Percentiles rank a stretch among this genome's conserved stretches.
Conservation (phyloP, 2,113 vertebrate genomes). For the Tenebrosternarchus preto region DNA sequence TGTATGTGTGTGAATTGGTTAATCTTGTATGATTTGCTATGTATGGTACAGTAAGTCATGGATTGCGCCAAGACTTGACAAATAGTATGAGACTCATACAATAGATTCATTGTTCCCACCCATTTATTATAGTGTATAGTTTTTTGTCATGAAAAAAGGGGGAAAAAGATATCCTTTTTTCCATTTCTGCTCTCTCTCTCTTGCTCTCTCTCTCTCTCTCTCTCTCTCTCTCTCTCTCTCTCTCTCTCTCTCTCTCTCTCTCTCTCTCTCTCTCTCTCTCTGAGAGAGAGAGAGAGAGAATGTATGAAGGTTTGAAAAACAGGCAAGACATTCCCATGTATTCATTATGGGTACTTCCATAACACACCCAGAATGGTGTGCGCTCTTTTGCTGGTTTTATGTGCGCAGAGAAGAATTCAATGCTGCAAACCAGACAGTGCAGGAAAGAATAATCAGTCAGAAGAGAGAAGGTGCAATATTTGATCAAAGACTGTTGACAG, state of each 20-base stretch:
- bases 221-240: no score
- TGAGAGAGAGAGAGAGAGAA: no score
- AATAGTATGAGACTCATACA: background rate
- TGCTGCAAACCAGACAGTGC: slow-evolving; percentile 18
- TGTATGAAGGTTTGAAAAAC: background rate
- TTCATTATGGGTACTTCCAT: slow-evolving; percentile 4
- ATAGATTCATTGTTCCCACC: background rate
- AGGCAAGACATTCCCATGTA: background rate
- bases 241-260: no score
- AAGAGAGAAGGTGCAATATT: slow-evolving; percentile 30
- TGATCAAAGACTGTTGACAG: slow-evolving; percentile 47
- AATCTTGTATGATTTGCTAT: background rate
- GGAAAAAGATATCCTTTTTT: no score
- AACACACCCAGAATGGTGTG: background rate
- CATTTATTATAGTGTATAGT: background rate
- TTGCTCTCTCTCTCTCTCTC: no score
- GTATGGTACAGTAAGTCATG: background rate
- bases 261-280: no score
- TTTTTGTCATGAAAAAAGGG: background rate
- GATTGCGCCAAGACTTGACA: slow-evolving; percentile 5
- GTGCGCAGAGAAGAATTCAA: slow-evolving; percentile 11
- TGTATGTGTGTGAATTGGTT: no score
- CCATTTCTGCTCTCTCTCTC: no score
- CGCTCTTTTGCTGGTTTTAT: background rate
- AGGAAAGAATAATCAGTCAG: slow-evolving; percentile 23